phyloP scores from a whole-genome alignment of 2,797 vertebrate genomes.

The Malacoctenus gilli region DNA sequence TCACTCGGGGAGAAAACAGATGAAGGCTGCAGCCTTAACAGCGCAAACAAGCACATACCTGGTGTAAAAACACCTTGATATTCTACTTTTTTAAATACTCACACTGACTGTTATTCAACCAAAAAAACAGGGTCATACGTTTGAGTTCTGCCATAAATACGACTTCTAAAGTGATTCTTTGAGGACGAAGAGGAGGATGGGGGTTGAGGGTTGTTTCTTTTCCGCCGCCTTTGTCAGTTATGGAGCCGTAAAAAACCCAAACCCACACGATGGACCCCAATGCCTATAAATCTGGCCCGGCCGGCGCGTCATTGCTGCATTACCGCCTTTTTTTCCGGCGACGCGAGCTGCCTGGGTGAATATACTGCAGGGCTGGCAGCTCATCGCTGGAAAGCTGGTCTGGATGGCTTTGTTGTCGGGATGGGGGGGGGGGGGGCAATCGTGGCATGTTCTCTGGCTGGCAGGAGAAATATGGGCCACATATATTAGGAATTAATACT shows the following conservation, averaged over 20 bases:
- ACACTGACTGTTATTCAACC: too few species aligned
- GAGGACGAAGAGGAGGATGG: background rate
- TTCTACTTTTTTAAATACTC: too few species aligned
- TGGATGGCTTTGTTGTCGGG: background rate
- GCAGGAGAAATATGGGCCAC: too few species aligned
- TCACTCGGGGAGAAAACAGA: slow-evolving; percentile 13
- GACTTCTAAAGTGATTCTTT: background rate
- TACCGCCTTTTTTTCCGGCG: background rate
- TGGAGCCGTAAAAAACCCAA: slow-evolving; percentile 1
- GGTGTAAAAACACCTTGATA: background rate
- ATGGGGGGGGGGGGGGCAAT: too few species aligned
- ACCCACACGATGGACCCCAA: background rate
- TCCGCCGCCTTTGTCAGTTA: background rate
- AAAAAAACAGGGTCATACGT: too few species aligned
- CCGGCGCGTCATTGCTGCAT: background rate
- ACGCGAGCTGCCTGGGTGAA: background rate
- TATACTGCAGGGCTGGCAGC: background rate
- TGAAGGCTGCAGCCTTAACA: slow-evolving; percentile 1
- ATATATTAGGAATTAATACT: too few species aligned
- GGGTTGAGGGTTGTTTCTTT: background rate
- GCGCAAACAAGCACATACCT: background rate
- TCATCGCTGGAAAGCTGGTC: background rate
- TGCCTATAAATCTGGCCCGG: background rate
- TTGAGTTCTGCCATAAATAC: too few species aligned
- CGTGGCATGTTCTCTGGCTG: too few species aligned